A percentile compares a stretch with the other conserved stretches of the same genome.
Conservation (phyloP, 2,797 vertebrate genomes). For the Gymnoscopelus microlampas region DNA sequence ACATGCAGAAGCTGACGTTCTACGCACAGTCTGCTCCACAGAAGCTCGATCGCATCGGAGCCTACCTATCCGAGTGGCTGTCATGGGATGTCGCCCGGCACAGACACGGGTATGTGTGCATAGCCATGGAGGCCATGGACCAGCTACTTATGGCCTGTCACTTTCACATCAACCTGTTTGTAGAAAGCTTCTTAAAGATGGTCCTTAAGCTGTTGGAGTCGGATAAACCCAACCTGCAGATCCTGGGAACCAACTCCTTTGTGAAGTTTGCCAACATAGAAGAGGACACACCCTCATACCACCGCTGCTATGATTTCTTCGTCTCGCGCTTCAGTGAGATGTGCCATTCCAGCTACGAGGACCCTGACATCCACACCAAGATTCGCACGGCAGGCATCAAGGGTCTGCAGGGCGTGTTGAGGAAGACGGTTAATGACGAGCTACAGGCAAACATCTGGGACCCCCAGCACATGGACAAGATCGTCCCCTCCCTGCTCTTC, state of each 20-base stretch:
- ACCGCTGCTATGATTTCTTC: slow-evolving; percentile 97
- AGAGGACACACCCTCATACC: slow-evolving; percentile 95
- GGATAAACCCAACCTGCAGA: too few relatives aligned
- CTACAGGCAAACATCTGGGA: slow-evolving; percentile 99
- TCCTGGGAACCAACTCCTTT: slow-evolving; percentile 64
- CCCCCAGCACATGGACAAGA: slow-evolving; percentile 98
- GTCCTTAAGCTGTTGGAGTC: too few relatives aligned
- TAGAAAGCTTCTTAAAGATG: too few relatives aligned
- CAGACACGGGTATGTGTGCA: slow-evolving; percentile 87
- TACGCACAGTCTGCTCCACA: slow-evolving; percentile 96
- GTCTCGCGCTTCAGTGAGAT: slow-evolving; percentile 98
- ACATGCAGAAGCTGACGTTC: slow-evolving; percentile 99
- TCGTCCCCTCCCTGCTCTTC: slow-evolving; percentile 95
- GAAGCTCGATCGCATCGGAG: slow-evolving; percentile 95
- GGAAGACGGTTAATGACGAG: slow-evolving; percentile 96
- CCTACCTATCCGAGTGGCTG: slow-evolving; percentile 93
- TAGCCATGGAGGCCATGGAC: too few relatives aligned
- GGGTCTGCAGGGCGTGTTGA: slow-evolving; percentile 94
- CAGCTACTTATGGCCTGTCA: too few relatives aligned
- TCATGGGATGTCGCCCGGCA: slow-evolving; percentile 94
- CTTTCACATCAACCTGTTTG: too few relatives aligned
- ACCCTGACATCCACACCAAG: slow-evolving; percentile 90
- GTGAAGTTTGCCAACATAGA: slow-evolving; percentile 99
- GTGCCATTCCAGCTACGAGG: slow-evolving; percentile 94
- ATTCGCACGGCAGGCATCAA: slow-evolving; percentile 97